Percentiles rank a stretch among this genome's conserved stretches.
Conservation (phyloP, 2,113 vertebrate species). For the Sturnira hondurensis region DNA sequence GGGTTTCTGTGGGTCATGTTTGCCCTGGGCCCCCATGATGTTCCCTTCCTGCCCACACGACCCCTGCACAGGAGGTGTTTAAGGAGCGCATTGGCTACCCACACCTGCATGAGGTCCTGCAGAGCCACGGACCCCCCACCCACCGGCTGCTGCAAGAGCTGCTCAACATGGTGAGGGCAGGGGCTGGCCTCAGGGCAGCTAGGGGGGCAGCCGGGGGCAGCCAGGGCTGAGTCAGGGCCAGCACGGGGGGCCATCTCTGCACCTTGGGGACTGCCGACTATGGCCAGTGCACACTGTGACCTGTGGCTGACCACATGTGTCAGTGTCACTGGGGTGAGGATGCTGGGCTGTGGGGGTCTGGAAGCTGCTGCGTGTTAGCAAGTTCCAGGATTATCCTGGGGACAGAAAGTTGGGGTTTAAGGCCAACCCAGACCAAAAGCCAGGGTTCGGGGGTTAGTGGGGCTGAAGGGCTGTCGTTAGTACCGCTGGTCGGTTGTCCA, state of each 20-base stretch:
- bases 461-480: background rate
- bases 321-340: background rate
- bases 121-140: constrained; percentile 92
- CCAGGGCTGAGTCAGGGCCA: background rate
- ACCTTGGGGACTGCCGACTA: background rate
- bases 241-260: background rate
- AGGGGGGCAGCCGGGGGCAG: background rate
- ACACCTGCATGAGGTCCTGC: constrained; percentile 93
- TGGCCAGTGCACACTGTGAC: background rate
- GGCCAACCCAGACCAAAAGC: background rate
- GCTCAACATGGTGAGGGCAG: constrained; percentile 92
- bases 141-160: constrained; percentile 93
- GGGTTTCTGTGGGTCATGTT: rapidly evolving
- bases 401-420: background rate
- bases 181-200: background rate
- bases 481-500: rapidly evolving
- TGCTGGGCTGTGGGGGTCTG: too few relatives aligned
- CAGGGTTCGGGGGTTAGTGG: rapidly evolving
- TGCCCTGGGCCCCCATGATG: rapidly evolving
- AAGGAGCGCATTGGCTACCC: constrained; percentile 96
- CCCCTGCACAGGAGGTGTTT: constrained; percentile 90
- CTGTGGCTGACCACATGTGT: background rate
- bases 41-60: rapidly evolving
- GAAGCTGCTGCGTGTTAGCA: background rate
- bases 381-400: background rate